Conservation (phyloP, 2,113 vertebrate species). For the Eretmochelys imbricata region DNA sequence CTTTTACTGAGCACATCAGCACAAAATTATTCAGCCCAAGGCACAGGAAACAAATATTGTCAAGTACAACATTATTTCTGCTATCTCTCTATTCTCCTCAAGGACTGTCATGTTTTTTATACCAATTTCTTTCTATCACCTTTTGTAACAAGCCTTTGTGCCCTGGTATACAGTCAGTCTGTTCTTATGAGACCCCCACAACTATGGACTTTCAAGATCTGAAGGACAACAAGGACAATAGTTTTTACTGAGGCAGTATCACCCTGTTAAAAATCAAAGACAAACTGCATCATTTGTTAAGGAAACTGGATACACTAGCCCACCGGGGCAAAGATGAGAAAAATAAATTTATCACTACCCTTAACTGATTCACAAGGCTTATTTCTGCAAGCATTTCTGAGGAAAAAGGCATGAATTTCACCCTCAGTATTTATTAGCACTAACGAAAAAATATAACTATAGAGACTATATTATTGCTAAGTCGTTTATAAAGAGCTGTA, state of each 20-base stretch:
- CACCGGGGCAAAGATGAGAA: background rate
- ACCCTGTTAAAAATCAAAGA: background rate
- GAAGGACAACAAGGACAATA: conserved; percentile 33
- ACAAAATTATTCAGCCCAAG: conserved; percentile 73
- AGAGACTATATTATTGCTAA: background rate
- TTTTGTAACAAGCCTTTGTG: conserved; percentile 62
- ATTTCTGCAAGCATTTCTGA: background rate
- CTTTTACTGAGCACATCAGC: conserved; percentile 56
- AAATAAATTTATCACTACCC: background rate
- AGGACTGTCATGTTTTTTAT: conserved; percentile 71
- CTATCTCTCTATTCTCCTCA: conserved; percentile 61
- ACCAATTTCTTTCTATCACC: conserved; percentile 63
- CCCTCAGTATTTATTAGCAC: background rate
- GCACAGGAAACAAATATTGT: conserved; percentile 73
- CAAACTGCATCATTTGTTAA: background rate
- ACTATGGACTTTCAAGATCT: background rate
- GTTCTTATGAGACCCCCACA: conserved; percentile 34
- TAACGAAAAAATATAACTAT: background rate
- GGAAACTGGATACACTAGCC: background rate
- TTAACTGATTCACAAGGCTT: background rate
- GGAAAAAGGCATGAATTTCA: background rate
- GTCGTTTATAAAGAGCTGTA: background rate
- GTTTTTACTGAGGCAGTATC: conserved; percentile 26
- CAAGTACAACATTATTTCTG: conserved; percentile 53
- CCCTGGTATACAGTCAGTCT: conserved; percentile 24